Evolutionary conservation across 2,797 vertebrate species (phyloP).

Genomic region (Acanthiza pusilla): DNA sequence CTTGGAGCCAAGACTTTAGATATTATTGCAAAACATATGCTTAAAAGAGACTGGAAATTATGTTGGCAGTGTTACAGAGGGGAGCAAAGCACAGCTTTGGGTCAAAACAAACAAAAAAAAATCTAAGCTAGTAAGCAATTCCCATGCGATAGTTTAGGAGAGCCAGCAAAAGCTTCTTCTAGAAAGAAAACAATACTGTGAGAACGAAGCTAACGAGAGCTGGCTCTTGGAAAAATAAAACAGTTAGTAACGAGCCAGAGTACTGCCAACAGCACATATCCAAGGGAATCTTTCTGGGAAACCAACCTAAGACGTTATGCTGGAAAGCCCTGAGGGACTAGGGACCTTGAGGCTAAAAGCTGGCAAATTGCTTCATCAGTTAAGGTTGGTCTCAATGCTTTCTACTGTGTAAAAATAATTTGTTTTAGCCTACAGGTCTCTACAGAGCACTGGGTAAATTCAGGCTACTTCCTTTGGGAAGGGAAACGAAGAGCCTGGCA

Average conservation of each 20-base stretch:
- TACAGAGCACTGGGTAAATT: not conserved
- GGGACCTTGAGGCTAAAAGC: conserved; percentile 13
- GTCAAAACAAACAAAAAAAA: conserved; percentile 40
- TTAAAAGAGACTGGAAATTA: conserved; percentile 60
- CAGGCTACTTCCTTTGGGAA: conserved; percentile 29
- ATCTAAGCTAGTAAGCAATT: conserved; percentile 51
- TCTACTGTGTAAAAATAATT: conserved; percentile 41
- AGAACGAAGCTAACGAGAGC: conserved; percentile 32
- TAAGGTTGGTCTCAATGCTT: conserved; percentile 21
- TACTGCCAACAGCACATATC: conserved; percentile 2
- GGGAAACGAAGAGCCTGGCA: accelerated
- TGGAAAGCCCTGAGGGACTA: conserved; percentile 5
- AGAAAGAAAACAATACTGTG: conserved; percentile 55
- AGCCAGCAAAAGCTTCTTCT: conserved; percentile 56
- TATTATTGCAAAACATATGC: conserved; percentile 56
- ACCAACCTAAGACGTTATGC: not conserved
- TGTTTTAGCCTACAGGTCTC: conserved; percentile 38
- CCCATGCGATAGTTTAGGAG: conserved; percentile 35
- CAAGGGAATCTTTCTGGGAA: conserved; percentile 50
- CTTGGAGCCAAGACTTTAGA: conserved; percentile 50
- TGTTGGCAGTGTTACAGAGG: conserved; percentile 49
- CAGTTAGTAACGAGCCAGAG: not conserved
- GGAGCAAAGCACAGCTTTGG: conserved; percentile 26
- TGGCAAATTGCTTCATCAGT: conserved; percentile 52
- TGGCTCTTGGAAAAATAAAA: conserved; percentile 30